Evolutionary conservation across 2,797 vertebrate genomes (phyloP), one percentile per base, ranked within the genome.

Genomic region (Choloepus didactylus): DNA sequence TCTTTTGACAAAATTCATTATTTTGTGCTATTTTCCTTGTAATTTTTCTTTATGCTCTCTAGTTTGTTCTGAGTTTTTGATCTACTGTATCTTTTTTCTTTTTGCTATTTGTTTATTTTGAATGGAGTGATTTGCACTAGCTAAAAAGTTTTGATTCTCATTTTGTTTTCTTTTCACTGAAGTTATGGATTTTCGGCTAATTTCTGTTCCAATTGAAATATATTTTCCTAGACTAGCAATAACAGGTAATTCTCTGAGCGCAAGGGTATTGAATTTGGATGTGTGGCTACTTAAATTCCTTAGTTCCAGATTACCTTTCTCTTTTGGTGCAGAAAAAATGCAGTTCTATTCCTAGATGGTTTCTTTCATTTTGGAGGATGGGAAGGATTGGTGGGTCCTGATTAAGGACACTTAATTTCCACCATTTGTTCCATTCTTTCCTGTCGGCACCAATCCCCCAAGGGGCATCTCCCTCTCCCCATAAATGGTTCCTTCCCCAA

Each of bases 141-240:
- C n/a, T 46, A 3, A 84, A 88, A 92, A 77, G 7, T 35, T 84
- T 92, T 23, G 21, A 59, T 92, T 84, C 19, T 95, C 31, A 46
- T 72, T 56, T 92, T 38, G 29, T 31, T 77, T 84, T 72, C 19
- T 85, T 93, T n/a, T n/a, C 12, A 60, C 18, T 75, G 60, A 87
- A 35, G 62, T 56, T 23, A 56, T 64, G 25, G 15, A 70, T 4
- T 41, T 54, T 75, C 83, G 19, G 6, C 14, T 76, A 46, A 69
- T 62, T 12, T 81, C 46, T 80, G 1, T 77, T 82, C 35, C 18
- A 54, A 87, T 73, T 54, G 54, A 91, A 76, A 90, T 21, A 82
- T 11, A 79, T 89, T 95, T 79, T 66, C 35, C 60, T 82, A 70
- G 15, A 70, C 18, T 31, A 56, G 35, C 25, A 62, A 82, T 59